These are phyloP conservation scores for Vulpes vulpes DNA, from an alignment of 2,113 vertebrate genomes.

Conservation along the genomic window DNA sequence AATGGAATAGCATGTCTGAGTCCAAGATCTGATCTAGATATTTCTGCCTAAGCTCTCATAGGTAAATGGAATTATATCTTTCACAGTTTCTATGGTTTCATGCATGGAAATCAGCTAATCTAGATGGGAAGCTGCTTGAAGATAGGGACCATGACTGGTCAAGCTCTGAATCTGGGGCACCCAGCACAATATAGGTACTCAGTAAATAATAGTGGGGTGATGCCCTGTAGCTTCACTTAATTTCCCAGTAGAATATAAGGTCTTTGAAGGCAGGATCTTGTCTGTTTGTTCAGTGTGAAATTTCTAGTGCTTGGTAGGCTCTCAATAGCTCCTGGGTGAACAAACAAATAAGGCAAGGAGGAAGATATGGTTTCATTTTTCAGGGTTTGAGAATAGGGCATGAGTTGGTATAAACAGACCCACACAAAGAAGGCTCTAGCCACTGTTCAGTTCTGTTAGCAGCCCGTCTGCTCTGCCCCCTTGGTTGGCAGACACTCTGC, in stretches of 20 bases:
- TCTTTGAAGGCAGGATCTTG: neutral
- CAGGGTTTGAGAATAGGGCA: neutral
- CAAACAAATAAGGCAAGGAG: neutral
- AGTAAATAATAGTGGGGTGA: rapidly evolving
- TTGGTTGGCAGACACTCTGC: neutral
- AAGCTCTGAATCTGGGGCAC: neutral
- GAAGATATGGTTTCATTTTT: neutral
- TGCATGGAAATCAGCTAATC: neutral
- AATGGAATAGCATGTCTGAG: neutral
- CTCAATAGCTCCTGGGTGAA: neutral
- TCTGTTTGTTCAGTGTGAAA: neutral
- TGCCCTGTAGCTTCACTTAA: neutral
- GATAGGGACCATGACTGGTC: neutral
- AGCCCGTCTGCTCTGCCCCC: neutral
- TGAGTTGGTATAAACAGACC: neutral
- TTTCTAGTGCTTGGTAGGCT: neutral
- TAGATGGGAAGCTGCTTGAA: neutral
- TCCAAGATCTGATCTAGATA: neutral
- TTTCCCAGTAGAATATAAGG: neutral
- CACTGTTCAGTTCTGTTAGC: neutral
- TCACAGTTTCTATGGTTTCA: neutral
- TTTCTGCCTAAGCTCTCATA: neutral
- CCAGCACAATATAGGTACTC: neutral
- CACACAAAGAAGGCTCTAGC: rapidly evolving
- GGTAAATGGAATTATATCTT: neutral